Percentiles rank a stretch among this genome's conserved stretches.
Conservation (phyloP, 2,797 vertebrate genomes). For the Enteromius argenteus region DNA sequence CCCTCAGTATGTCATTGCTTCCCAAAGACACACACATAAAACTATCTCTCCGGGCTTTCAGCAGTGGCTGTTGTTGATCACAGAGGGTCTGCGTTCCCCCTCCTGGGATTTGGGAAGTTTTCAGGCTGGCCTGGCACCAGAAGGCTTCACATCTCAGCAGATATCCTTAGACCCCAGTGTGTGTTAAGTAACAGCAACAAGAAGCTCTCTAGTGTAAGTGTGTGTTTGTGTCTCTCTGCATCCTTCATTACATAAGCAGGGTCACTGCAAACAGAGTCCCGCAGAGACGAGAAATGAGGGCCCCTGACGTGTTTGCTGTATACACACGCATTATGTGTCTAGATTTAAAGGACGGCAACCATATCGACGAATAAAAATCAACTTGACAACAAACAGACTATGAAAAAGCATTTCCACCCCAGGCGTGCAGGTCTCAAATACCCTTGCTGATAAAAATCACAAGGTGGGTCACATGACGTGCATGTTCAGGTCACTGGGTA, state of each 20-base stretch:
- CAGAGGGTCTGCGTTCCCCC: conserved; percentile 11
- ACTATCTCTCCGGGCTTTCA: background rate
- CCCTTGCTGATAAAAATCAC: conserved; percentile 37
- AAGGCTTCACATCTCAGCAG: conserved; percentile 44
- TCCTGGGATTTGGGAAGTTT: conserved; percentile 26
- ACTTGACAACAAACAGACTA: background rate
- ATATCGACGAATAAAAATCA: background rate
- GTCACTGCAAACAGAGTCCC: conserved; percentile 51
- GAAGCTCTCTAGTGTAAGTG: conserved; percentile 34
- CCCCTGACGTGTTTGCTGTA: conserved; percentile 39
- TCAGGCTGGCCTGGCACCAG: conserved; percentile 37
- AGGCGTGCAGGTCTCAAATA: conserved; percentile 26
- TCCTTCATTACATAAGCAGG: conserved; percentile 61
- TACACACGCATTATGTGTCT: conserved; percentile 5
- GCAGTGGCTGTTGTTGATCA: conserved; percentile 29
- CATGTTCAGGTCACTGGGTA: conserved; percentile 18
- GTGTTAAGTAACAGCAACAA: conserved; percentile 49
- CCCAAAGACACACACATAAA: background rate
- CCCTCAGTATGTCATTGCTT: conserved; percentile 10
- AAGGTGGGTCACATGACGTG: conserved; percentile 43
- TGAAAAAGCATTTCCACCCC: conserved; percentile 4
- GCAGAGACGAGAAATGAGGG: conserved; percentile 33
- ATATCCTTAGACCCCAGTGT: conserved; percentile 49
- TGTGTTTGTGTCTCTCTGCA: conserved; percentile 49
- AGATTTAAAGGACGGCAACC: background rate